These are phyloP conservation scores for Esox niger DNA, from an alignment of 2,113 vertebrate genomes.

Conservation along the genomic window DNA sequence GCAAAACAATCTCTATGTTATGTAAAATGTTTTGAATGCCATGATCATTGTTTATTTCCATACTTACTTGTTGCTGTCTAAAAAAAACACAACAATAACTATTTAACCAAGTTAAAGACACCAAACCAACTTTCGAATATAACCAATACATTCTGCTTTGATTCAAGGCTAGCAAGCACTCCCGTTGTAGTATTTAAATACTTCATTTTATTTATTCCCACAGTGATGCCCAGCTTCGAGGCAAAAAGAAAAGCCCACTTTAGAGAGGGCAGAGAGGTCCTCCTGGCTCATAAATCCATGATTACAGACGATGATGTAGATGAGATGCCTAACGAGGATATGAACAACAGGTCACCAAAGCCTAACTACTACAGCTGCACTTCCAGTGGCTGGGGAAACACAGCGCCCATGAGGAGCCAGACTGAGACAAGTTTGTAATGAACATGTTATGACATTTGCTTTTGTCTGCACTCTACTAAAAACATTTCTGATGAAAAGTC, in stretches of 20 bases:
- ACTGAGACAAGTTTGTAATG: not conserved
- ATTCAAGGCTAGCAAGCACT: not conserved
- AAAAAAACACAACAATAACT: no score
- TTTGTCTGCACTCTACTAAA: not conserved
- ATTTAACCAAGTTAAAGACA: no score
- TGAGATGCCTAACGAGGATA: not conserved
- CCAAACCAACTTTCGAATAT: no score
- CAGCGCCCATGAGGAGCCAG: not conserved
- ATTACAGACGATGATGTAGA: not conserved
- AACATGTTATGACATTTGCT: not conserved
- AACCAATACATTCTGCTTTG: not conserved
- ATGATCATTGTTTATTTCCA: no score
- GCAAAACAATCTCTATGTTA: no score
- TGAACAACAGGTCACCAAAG: not conserved
- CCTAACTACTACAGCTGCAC: not conserved
- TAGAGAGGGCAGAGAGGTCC: not conserved
- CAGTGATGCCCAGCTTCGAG: slow-evolving; percentile 14
- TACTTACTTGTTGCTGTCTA: no score
- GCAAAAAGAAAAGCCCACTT: slow-evolving; percentile 15
- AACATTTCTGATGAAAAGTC: not conserved
- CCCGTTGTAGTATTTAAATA: not conserved
- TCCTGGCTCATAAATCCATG: not conserved
- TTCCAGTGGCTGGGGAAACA: not conserved
- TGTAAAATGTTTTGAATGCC: no score
- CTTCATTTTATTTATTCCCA: not conserved